Base-by-base conservation (phyloP, 1,140 invertebrate genomes). In the Pseudomyrmex pallidus region DNA sequence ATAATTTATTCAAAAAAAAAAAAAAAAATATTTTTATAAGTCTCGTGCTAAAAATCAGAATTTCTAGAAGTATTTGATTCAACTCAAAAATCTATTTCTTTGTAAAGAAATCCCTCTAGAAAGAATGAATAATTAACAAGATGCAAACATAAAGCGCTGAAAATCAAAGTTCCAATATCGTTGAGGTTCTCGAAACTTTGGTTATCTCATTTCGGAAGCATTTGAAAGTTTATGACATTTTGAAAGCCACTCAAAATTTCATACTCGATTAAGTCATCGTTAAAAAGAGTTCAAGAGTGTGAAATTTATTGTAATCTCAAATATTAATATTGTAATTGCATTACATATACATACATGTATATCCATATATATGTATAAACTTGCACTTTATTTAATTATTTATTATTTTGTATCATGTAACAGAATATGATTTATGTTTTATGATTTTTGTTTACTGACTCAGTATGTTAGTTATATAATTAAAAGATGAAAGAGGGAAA, bases 101-200 rank as follows among this genome's bases (percentile, higher is more conserved):
- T 35, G 5, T 35, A 35, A 35, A 0, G 35, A 35, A 35, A 35
- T 35, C 35, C 5, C 35, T 35, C 35, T 35, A 35, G 35, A 52
- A 22, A 22, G 1, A 7, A 54, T 64, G 25, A 76, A 76, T 76
- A 76, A 76, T 76, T 76, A 22, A 76, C 74, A 76, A 66, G 48
- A 66, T 66, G 61, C 74, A 64, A 66, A 63, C 46, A 7, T 46
- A 13, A 46, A 13, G 20, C 17, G 22, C 20, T 25, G 15, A 20
- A 10, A 74, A 10, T 52, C 12, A 15, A 2, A 52, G 62, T 54
- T 64, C 57, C 22, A 20, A 64, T 17, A 63, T n/a, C 22, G 7
- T 15, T 20, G 22, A 52, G 46, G 2, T 5, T 63, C 3, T 0
- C 13, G 44, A 61, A 3, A 48, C 15, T 9, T 48, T 46, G 10